Conservation (phyloP, 2,113 vertebrate genomes). For the Stegastes partitus region DNA sequence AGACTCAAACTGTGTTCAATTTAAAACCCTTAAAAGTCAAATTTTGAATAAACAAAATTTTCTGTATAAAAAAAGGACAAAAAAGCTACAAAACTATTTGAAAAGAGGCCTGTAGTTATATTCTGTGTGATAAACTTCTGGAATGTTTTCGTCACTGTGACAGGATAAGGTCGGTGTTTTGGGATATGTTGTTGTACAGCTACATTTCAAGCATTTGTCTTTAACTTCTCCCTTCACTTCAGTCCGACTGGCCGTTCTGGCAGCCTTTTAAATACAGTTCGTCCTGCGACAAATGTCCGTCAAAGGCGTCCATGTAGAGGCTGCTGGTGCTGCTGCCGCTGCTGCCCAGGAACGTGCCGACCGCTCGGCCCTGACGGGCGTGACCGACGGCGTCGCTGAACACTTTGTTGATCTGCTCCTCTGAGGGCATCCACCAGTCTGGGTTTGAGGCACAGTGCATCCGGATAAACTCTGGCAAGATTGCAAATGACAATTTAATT, state of each 20-base stretch:
- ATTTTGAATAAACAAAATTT: conserved; percentile 39
- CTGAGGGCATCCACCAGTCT: conserved; percentile 99
- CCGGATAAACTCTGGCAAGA: conserved; percentile 95
- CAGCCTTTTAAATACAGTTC: conserved; percentile 89
- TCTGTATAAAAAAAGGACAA: conserved; percentile 56
- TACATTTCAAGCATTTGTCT: conserved; percentile 63
- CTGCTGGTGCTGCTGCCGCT: conserved; percentile 88
- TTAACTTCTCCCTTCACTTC: conserved; percentile 55
- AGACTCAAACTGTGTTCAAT: conserved; percentile 58
- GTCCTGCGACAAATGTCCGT: conserved; percentile 91
- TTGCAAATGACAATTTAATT: background rate
- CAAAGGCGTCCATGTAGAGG: conserved; percentile 91
- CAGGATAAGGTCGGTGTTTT: conserved; percentile 63
- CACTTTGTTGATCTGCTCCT: conserved; percentile 99
- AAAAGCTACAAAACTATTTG: conserved; percentile 57
- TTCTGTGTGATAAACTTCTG: conserved; percentile 51
- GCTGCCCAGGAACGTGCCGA: conserved; percentile 91
- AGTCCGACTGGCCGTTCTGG: conserved; percentile 92
- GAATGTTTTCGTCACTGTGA: conserved; percentile 72
- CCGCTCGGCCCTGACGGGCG: conserved; percentile 95
- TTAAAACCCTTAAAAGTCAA: conserved; percentile 29
- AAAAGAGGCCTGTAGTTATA: conserved; percentile 29
- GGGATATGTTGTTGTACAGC: conserved; percentile 69
- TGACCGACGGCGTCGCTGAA: conserved; percentile 98
- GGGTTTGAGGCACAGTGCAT: conserved; percentile 99